These are phyloP conservation scores for Kryptopterus vitreolus DNA, from an alignment of 2,797 vertebrate species.

Conservation along the genomic window DNA sequence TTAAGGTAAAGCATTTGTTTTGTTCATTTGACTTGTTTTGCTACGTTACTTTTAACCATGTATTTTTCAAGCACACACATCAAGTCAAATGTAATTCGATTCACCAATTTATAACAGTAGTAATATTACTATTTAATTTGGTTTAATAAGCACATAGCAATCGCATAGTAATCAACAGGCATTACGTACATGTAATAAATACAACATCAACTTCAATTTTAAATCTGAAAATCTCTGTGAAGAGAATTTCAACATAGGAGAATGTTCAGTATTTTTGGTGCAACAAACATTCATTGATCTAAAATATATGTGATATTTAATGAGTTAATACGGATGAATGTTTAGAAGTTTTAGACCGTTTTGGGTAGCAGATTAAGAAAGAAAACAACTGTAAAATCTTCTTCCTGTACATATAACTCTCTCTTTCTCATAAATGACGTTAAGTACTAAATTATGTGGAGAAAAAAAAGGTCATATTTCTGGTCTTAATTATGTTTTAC, in stretches of 20 bases:
- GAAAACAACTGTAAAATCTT: background rate
- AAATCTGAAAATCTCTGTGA: background rate
- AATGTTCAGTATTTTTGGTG: background rate
- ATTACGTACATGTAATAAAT: background rate
- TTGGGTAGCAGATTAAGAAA: background rate
- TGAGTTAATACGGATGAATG: background rate
- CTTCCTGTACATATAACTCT: background rate
- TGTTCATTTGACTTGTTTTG: background rate
- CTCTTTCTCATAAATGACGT: background rate
- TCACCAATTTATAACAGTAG: no score
- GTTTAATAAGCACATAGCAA: background rate
- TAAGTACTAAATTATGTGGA: background rate
- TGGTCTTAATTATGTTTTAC: background rate
- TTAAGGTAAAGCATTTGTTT: constrained; percentile 80
- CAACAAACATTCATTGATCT: background rate
- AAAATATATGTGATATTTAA: background rate
- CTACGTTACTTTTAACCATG: no score
- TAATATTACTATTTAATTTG: no score
- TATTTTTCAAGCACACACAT: background rate
- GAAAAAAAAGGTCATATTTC: no score
- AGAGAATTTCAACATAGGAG: background rate
- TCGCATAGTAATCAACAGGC: background rate
- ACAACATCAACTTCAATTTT: background rate
- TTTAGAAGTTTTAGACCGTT: background rate
- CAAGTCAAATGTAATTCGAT: no score